Base-by-base conservation (phyloP, 2,797 vertebrate genomes). In the Sebastiscus tertius region DNA sequence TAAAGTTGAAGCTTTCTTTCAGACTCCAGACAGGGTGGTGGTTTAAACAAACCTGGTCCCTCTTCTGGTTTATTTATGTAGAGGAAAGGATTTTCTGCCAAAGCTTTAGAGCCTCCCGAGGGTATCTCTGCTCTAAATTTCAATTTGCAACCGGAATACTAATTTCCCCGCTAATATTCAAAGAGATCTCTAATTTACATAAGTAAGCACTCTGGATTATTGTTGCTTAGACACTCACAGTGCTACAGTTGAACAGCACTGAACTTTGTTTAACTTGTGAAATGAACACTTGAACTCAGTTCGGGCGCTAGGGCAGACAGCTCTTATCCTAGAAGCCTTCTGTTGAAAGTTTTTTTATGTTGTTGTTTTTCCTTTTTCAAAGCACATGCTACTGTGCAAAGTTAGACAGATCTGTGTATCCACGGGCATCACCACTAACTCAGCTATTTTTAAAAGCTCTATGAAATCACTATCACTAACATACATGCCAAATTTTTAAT, bases 211-310 rank as follows among this genome's bases (percentile, higher is more conserved):
- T 85, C 56, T 63, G 82, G 79, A 83, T 88, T 90, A 84, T 79
- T 81, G 83, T 79, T 66, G 73, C 76, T 69, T 22, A 63, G 83
- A 76, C 63, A 3, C 78, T 80, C 70, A 59, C 79, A 77, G 65
- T 65, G 56, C 68, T 74, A 10, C 70, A 66, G 36, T 46, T 33
- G 65, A 84, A 64, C 75, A 49, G 54, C 56, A 8, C 56, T 88
- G 81, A 84, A 88, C 86, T 88, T 86, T 80, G 80, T 79, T 84
- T 78, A 90, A 83, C 85, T 88, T 83, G 86, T 82, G 83, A 78
- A 85, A 90, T 82, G 31, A 76, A 80, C 75, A 39, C 60, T 86
- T 64, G 10, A 82, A 72, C 76, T 76, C 60, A 27, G 73, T 82
- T 80, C 76, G 77, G 82, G 69, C 80, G 59, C 22, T 6, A 67